Evolutionary conservation across 2,888 invertebrate genomes (phyloP), one percentile per base, ranked within the genome.

Genomic region (Trichogramma dendrolimi): DNA sequence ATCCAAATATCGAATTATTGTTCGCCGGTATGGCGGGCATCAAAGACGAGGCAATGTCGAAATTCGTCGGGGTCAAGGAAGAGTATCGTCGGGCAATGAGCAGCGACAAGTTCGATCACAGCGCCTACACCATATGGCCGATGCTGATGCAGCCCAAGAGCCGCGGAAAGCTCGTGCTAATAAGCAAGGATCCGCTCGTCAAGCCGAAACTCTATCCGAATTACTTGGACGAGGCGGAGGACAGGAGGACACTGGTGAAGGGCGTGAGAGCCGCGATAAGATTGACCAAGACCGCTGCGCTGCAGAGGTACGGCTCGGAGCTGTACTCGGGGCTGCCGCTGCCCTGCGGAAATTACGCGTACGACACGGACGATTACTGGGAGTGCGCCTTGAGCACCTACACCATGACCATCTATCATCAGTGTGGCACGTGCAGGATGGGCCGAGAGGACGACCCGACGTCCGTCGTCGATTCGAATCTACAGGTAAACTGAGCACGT

Each of bases 351-450:
- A 27, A 83, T 46, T 81, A 82, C 0, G 73, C 79, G 0, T 86
- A 86, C 68, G 86, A 83, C 0, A 84, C 84, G 11, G 88, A 90
- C 67, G 82, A 80, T 1, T 90, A 90, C 71, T 88, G 87, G 79
- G 85, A 83, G 43, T 90, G 90, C 71, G 84, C 87, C 71, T 82
- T 86, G 0, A 82, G 86, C 62, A 84, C 85, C 77, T 83, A 87
- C 66, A 86, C 87, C 0, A 84, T 86, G 65, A 88, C 88, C 1
- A 85, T 89, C 60, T 89, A 89, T 73, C 89, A 89, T 73, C 85
- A 86, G 67, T 74, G 75, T 27, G 85, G 86, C 0, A 87, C 87
- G 0, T 82, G 84, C 65, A 86, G 86, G 68, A 88, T 88, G 88
- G 88, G 87, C 0, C 84, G 86, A 0, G 71, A 71, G 38, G 77